Base-by-base conservation (phyloP, 2,888 invertebrate genomes). In the Caenorhabditis virilis region DNA sequence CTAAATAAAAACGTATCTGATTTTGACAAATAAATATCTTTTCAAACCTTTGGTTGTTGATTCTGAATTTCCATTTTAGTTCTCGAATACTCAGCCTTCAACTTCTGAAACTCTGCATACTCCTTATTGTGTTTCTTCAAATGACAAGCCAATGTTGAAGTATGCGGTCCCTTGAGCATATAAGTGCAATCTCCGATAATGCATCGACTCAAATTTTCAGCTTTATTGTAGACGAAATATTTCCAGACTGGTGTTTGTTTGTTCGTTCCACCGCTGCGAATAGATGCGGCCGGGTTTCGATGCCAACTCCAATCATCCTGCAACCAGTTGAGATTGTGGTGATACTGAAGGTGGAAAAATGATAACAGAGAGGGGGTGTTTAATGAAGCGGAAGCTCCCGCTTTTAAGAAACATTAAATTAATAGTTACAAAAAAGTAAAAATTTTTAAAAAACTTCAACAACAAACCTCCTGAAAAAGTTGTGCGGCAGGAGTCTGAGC, bases 171-270 rank as follows among this genome's bases (percentile, higher is more conserved):
- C 54, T 81, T 81, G 47, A 81, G 68, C 72, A 76, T 75, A 59
- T 81, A 81, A 2, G 81, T 80, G 36, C 81, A 81, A 46, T 79
- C 78, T 16, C 78, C 79, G 26, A 81, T 72, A 51, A 81, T 81
- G 62, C 81, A 81, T 62, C 80, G 61, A 63, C 76, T 76, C 54
- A 81, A 54, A 39, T 81, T 81, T 46, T 81, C 81, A 3, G 74
- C 69, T 46, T 81, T 81, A 51, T 79, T 82, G 55, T 81, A 81
- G 23, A 81, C 81, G 48, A 81, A 81, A 54, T 80, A 80, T 58
- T 81, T 81, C 81, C 81, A 81, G n/a, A 81, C 81, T 9, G 81
- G 81, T n/a, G 81, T 81, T 54, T 81, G 81, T 50, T 81, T 81
- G 59, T 81, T 81, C 4, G 81, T 81, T 35, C 81, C 81, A 11